Evolutionary conservation across 2,888 invertebrate species (phyloP).

Genomic region (Gisinianus flammeolus): DNA sequence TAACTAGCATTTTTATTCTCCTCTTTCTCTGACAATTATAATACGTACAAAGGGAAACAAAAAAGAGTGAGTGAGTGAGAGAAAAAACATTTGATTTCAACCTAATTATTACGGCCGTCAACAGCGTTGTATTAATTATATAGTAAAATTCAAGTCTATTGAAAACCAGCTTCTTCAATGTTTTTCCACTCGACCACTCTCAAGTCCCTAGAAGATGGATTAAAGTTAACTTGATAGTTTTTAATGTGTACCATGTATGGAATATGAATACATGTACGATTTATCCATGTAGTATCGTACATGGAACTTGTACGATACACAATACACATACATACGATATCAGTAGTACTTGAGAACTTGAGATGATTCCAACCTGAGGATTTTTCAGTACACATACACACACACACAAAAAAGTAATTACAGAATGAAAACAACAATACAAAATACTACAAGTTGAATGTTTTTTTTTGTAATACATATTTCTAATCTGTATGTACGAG

Average conservation of each 20-base stretch:
- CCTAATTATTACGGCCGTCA: constrained; percentile 42
- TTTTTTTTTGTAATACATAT: neutral
- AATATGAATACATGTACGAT: neutral
- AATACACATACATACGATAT: no score
- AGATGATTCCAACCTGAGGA: neutral
- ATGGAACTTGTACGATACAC: no score
- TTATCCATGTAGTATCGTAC: neutral
- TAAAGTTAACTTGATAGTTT: neutral
- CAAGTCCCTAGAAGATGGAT: neutral
- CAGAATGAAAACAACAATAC: neutral
- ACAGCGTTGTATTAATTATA: constrained; percentile 41
- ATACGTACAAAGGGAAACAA: no score
- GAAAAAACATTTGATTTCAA: constrained; percentile 31
- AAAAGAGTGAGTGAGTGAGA: neutral
- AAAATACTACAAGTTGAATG: neutral
- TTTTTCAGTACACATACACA: no score
- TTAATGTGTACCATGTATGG: neutral
- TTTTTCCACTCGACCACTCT: no score
- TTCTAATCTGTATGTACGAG: neutral
- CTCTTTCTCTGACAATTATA: no score
- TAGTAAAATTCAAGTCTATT: constrained; percentile 22
- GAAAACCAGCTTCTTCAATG: constrained; percentile 11
- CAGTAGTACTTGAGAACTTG: no score
- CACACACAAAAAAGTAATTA: neutral
- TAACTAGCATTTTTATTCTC: no score